These are phyloP conservation scores for Neocrepidodera transversa DNA, from an alignment of 2,888 invertebrate genomes.

Conservation along the genomic window DNA sequence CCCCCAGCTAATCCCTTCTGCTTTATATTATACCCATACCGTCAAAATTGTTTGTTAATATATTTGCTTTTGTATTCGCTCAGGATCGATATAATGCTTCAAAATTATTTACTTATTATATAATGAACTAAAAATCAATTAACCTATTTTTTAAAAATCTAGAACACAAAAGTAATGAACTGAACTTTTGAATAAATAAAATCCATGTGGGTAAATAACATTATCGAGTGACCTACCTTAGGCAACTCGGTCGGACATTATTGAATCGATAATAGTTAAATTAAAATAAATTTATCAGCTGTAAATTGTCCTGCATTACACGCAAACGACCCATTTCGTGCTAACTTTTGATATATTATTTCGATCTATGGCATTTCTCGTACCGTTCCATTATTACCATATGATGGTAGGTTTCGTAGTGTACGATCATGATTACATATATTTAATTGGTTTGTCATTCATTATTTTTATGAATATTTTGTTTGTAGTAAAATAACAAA, in stretches of 20 bases:
- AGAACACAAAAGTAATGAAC: constrained; percentile 18
- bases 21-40: not conserved
- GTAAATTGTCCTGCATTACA: constrained; percentile 22
- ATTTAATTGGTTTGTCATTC: too few species aligned
- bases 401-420: not conserved
- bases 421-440: not conserved
- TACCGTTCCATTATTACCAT: constrained; percentile 6
- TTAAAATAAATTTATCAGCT: constrained; percentile 12
- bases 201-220: not conserved
- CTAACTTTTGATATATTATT: constrained; percentile 30
- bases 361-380: constrained; percentile 20
- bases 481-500: too few species aligned
- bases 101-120: too few species aligned
- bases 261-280: constrained; percentile 42
- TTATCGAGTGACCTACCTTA: constrained; percentile 50
- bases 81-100: too few species aligned
- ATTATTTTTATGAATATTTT: too few species aligned
- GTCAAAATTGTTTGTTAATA: not conserved
- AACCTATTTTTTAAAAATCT: too few species aligned
- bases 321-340: constrained; percentile 33
- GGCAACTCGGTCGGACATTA: constrained; percentile 43
- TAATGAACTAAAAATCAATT: too few species aligned
- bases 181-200: constrained; percentile 7
- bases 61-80: not conserved
- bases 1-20: not conserved